These are phyloP conservation scores for Hirtodrosophila duncani DNA, from an alignment of 2,888 invertebrate genomes.

Conservation along the genomic window DNA sequence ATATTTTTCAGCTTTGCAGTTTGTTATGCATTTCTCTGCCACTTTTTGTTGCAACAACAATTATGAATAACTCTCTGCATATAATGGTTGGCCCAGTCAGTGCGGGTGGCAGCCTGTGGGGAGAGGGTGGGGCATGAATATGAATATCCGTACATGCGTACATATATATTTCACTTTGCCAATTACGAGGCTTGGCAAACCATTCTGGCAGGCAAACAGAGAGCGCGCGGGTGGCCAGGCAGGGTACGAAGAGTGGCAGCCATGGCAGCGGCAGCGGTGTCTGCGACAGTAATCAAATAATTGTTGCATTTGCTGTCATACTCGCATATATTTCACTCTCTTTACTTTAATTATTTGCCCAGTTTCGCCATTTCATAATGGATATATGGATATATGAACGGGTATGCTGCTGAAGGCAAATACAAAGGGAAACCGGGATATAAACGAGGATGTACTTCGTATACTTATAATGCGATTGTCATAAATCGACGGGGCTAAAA, in stretches of 20 bases:
- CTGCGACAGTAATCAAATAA: constrained; percentile 69
- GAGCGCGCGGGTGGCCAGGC: neutral
- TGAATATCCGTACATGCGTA: constrained; percentile 7
- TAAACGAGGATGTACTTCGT: no score
- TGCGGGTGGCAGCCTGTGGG: constrained; percentile 44
- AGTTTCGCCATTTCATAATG: constrained; percentile 39
- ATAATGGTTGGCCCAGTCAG: constrained; percentile 58
- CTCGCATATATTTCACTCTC: constrained; percentile 38
- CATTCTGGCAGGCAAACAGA: constrained; percentile 16
- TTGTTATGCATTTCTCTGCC: constrained; percentile 68
- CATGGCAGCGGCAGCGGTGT: no score
- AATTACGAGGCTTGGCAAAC: constrained; percentile 43
- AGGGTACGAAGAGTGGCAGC: neutral
- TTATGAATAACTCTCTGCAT: constrained; percentile 62
- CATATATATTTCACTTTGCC: constrained; percentile 59
- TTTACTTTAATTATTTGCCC: constrained; percentile 56
- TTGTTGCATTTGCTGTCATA: constrained; percentile 60
- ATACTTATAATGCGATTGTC: no score
- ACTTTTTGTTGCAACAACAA: constrained; percentile 69
- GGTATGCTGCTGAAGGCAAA: constrained; percentile 20
- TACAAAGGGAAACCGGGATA: constrained; percentile 13
- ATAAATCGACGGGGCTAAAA: no score
- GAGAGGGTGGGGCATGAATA: constrained; percentile 2
- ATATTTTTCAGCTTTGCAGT: constrained; percentile 70
- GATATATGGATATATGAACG: constrained; percentile 5